phyloP scores from a whole-genome alignment of 2,888 invertebrate genomes.

The Aphidoletes aphidimyza region DNA sequence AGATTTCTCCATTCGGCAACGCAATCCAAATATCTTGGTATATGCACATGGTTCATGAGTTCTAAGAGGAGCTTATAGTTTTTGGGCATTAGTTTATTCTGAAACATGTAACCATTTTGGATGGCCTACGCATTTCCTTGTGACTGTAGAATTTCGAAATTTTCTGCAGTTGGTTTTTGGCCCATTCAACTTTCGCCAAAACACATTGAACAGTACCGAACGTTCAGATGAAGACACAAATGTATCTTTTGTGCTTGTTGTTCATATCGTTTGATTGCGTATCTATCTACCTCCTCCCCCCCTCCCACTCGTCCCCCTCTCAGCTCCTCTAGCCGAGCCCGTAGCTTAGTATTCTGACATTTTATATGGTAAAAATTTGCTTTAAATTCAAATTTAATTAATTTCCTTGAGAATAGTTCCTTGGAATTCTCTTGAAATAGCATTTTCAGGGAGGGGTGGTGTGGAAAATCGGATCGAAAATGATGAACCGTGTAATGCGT shows the following conservation, averaged over 20 bases:
- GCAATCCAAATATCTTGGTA: not conserved
- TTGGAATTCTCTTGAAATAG: slow-evolving; percentile 54
- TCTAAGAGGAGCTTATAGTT: not conserved
- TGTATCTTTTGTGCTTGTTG: slow-evolving; percentile 34
- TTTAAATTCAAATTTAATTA: slow-evolving; percentile 56
- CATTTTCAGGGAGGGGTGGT: not conserved
- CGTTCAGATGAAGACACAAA: not conserved
- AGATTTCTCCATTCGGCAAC: no score
- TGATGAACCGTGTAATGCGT: slow-evolving; percentile 30
- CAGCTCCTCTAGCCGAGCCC: not conserved
- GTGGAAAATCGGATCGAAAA: not conserved
- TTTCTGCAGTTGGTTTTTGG: not conserved
- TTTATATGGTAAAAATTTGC: slow-evolving; percentile 54
- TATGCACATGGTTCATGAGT: not conserved
- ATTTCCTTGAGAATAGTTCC: slow-evolving; percentile 55
- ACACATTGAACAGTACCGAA: no score
- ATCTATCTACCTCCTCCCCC: no score
- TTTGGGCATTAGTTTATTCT: not conserved
- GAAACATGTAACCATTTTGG: not conserved
- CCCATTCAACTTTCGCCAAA: not conserved
- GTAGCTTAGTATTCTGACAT: not conserved
- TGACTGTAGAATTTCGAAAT: not conserved
- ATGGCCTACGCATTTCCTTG: not conserved
- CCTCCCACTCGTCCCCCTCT: no score
- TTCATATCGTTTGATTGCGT: slow-evolving; percentile 20